These are phyloP conservation scores for Drosophila sechellia DNA, from an alignment of 1,140 invertebrate genomes.

Conservation along the genomic window DNA sequence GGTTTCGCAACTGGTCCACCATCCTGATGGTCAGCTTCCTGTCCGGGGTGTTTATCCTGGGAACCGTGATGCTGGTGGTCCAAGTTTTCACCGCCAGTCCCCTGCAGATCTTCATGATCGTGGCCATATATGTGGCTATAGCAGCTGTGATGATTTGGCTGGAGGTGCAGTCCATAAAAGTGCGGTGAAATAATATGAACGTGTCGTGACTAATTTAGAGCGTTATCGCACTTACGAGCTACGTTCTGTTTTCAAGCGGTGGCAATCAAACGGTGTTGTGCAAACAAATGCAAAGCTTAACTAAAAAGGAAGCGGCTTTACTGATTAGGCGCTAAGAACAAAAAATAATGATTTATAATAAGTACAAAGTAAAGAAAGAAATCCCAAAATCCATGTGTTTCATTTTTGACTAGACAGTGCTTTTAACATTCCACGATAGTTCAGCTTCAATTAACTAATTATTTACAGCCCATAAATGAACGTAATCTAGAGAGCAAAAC, in stretches of 20 bases:
- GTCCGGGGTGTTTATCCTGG: constrained; percentile 52
- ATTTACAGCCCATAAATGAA: constrained; percentile 58
- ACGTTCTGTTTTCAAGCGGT: neutral
- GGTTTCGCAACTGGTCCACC: constrained; percentile 66
- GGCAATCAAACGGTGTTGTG: constrained; percentile 53
- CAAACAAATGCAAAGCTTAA: constrained; percentile 52
- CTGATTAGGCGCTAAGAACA: constrained; percentile 39
- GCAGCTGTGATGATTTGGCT: constrained; percentile 64
- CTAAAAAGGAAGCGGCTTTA: constrained; percentile 29
- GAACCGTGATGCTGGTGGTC: constrained; percentile 57
- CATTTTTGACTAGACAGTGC: constrained; percentile 25
- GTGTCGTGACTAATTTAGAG: constrained; percentile 37
- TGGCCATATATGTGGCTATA: constrained; percentile 57
- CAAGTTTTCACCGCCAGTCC: constrained; percentile 63
- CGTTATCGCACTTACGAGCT: constrained; percentile 18
- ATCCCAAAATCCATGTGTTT: constrained; percentile 4
- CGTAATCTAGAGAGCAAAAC: constrained; percentile 33
- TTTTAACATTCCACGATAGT: constrained; percentile 17
- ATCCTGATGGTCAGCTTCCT: constrained; percentile 64
- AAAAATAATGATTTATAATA: constrained; percentile 36
- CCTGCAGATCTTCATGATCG: constrained; percentile 56
- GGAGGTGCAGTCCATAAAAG: constrained; percentile 70
- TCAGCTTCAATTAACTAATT: constrained; percentile 48
- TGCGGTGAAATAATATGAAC: constrained; percentile 47
- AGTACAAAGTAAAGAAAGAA: constrained; percentile 27